Percentiles rank a stretch among this genome's conserved stretches.
These are phyloP conservation scores for Penelope pileata DNA, from an alignment of 2,113 vertebrate genomes.

Conservation along the genomic window DNA sequence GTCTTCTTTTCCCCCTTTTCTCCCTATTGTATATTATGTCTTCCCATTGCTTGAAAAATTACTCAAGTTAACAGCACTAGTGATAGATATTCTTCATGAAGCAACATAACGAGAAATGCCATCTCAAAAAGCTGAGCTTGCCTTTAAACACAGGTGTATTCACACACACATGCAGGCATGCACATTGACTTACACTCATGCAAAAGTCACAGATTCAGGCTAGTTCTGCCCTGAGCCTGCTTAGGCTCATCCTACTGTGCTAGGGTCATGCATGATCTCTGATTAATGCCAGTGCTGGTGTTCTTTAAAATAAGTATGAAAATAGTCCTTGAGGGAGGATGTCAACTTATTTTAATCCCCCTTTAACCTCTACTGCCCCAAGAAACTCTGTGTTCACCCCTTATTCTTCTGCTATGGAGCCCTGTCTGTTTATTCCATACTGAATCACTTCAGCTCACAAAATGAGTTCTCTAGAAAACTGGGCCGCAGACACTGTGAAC, in stretches of 20 bases:
- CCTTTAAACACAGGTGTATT: neutral
- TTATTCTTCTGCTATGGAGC: neutral
- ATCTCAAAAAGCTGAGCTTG: neutral
- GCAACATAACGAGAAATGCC: neutral
- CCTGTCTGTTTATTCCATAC: neutral
- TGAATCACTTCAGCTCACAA: neutral
- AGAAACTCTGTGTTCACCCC: neutral
- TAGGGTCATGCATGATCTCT: neutral
- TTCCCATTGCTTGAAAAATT: neutral
- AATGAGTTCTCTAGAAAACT: neutral
- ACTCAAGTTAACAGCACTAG: neutral
- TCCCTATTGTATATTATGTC: neutral
- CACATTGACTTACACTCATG: rapidly evolving
- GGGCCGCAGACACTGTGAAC: neutral
- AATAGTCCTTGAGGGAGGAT: neutral
- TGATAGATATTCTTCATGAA: neutral
- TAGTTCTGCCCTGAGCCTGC: neutral
- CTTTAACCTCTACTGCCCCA: neutral
- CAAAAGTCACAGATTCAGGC: neutral
- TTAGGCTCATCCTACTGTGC: neutral
- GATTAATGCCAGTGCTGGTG: neutral
- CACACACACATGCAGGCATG: neutral
- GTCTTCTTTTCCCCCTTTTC: no score
- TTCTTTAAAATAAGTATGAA: neutral
- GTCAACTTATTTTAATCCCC: neutral